These are phyloP conservation scores for Nomada ruficornis DNA, from an alignment of 2,888 invertebrate species.

Conservation along the genomic window DNA sequence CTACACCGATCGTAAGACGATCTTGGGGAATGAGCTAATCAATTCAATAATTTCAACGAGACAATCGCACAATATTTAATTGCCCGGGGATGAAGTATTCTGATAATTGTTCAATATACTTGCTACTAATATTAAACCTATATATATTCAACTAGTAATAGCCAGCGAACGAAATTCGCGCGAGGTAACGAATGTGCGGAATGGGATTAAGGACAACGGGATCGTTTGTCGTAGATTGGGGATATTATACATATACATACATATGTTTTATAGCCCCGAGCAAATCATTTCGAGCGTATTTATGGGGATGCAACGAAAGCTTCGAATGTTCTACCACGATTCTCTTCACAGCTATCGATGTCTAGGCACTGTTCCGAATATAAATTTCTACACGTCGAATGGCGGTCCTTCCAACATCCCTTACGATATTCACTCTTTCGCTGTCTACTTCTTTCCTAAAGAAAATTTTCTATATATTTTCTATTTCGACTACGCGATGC, in stretches of 20 bases:
- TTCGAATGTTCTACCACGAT: background rate
- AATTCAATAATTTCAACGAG: conserved; percentile 53
- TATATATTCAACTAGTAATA: no score
- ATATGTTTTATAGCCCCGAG: no score
- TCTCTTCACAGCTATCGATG: background rate
- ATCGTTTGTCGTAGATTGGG: conserved; percentile 30
- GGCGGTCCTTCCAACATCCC: background rate
- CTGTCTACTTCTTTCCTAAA: background rate
- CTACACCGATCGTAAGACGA: no score
- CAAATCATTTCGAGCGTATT: conserved; percentile 39
- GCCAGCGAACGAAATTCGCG: conserved; percentile 11
- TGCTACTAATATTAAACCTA: no score
- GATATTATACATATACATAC: conserved; percentile 17
- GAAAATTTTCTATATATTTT: conserved; percentile 59
- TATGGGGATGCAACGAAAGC: conserved; percentile 38
- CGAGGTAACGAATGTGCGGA: conserved; percentile 27
- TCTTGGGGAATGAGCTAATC: conserved; percentile 59
- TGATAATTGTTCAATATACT: background rate
- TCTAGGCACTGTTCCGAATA: conserved; percentile 15
- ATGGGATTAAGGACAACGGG: conserved; percentile 25
- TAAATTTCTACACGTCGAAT: conserved; percentile 36
- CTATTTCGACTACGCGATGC: conserved; percentile 42
- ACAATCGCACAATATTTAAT: background rate
- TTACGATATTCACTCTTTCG: background rate
- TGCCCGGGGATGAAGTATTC: background rate